Conservation (phyloP, 2,888 invertebrate genomes). For the Norana najaformis region DNA sequence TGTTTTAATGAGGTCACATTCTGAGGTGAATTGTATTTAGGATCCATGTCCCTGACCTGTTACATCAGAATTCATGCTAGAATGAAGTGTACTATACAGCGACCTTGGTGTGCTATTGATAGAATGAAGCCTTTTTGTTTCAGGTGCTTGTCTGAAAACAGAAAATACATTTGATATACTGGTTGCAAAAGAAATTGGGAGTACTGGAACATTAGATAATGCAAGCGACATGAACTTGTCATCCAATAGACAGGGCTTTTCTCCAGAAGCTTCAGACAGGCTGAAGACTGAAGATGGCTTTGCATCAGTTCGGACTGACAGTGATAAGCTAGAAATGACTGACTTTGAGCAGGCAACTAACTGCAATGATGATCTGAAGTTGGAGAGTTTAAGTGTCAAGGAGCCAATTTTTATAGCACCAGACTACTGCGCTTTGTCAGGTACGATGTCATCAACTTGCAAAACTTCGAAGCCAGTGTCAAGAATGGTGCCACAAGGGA, state of each 20-base stretch:
- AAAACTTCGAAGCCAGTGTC: background rate
- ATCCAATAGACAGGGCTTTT: background rate
- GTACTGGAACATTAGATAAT: background rate
- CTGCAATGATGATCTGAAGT: background rate
- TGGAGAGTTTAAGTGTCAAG: background rate
- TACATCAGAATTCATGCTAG: too few species aligned
- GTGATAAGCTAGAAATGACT: background rate
- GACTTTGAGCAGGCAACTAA: background rate
- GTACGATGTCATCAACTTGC: background rate
- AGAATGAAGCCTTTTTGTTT: background rate
- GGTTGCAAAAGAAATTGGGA: background rate
- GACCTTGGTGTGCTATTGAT: too few species aligned
- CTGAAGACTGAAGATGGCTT: background rate
- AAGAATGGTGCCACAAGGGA: background rate
- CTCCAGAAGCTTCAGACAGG: background rate
- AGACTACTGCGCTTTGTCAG: background rate
- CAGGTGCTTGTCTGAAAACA: background rate
- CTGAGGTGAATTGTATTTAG: too few species aligned
- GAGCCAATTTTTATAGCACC: background rate
- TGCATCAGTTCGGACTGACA: background rate
- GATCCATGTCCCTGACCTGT: too few species aligned
- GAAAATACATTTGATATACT: background rate
- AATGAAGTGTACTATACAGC: too few species aligned
- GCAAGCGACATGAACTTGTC: background rate
- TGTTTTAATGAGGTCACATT: too few species aligned